Evolutionary conservation across 2,888 invertebrate species (phyloP).

Genomic region (Microplitis deprimator): DNA sequence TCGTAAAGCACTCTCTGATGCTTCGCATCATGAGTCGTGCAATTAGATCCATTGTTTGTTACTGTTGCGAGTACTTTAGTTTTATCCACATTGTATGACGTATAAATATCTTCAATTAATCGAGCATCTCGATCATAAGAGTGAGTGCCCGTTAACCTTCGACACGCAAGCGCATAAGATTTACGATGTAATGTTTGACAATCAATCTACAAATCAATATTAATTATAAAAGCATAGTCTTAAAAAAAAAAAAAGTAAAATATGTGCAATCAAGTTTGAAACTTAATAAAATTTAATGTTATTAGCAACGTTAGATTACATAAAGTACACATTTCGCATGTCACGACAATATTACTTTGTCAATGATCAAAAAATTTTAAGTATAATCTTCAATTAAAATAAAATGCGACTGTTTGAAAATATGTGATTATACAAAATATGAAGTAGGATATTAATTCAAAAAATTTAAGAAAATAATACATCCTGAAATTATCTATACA

Average conservation of each 20-base stretch:
- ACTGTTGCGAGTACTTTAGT: constrained; percentile 33
- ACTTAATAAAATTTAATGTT: background rate
- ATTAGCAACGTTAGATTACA: background rate
- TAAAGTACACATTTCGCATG: constrained; percentile 6
- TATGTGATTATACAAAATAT: too few species aligned
- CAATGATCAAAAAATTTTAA: too few species aligned
- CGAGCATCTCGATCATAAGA: constrained; percentile 29
- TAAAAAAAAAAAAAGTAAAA: too few species aligned
- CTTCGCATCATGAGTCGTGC: too few species aligned
- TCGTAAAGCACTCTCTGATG: too few species aligned
- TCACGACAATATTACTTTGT: too few species aligned
- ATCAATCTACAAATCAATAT: constrained; percentile 11
- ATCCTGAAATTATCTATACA: too few species aligned
- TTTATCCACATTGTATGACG: constrained; percentile 5
- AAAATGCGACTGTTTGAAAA: too few species aligned
- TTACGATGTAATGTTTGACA: constrained; percentile 31
- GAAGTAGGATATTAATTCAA: too few species aligned
- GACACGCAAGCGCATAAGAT: constrained; percentile 40
- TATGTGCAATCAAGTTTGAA: background rate
- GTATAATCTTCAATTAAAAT: too few species aligned
- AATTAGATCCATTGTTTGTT: constrained; percentile 41
- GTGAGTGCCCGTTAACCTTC: constrained; percentile 34
- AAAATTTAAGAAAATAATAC: too few species aligned
- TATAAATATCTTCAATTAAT: constrained; percentile 23
- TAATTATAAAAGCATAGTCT: too few species aligned